These are phyloP conservation scores for Argya squamiceps DNA, from an alignment of 2,797 vertebrate genomes.

Conservation along the genomic window DNA sequence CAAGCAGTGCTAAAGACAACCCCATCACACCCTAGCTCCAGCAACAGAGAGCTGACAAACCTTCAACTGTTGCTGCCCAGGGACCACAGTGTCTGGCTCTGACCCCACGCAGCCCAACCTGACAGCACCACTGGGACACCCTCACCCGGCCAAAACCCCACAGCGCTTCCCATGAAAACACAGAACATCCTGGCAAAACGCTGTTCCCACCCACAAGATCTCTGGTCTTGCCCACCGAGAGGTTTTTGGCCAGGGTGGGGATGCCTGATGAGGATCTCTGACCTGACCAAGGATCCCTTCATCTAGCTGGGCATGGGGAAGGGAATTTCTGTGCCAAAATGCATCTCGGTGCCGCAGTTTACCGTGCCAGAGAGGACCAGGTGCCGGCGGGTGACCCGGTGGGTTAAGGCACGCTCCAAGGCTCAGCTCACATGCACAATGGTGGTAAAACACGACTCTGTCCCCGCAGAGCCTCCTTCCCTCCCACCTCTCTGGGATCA, in stretches of 20 bases:
- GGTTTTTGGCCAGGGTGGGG: not conserved
- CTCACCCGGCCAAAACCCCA: not conserved
- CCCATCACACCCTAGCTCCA: accelerated
- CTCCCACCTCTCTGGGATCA: slow-evolving; percentile 49
- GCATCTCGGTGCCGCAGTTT: not conserved
- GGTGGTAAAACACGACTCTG: slow-evolving; percentile 56
- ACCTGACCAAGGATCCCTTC: not conserved
- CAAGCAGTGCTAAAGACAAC: not conserved
- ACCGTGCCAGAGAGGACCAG: not conserved
- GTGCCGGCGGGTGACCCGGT: not conserved
- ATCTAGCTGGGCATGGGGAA: accelerated
- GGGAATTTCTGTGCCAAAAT: not conserved
- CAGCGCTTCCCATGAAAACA: accelerated
- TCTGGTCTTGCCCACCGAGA: accelerated
- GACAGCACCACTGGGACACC: not conserved
- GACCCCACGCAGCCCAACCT: accelerated
- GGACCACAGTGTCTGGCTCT: not conserved
- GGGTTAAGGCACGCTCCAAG: not conserved
- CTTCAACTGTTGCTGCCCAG: accelerated
- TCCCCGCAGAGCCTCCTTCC: slow-evolving; percentile 37
- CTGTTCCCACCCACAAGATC: accelerated
- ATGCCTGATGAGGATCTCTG: not conserved
- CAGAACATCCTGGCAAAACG: accelerated
- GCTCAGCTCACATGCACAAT: not conserved
- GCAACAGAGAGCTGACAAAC: not conserved